These are phyloP conservation scores for Nysson spinosus DNA, from an alignment of 2,888 invertebrate genomes.

Conservation along the genomic window DNA sequence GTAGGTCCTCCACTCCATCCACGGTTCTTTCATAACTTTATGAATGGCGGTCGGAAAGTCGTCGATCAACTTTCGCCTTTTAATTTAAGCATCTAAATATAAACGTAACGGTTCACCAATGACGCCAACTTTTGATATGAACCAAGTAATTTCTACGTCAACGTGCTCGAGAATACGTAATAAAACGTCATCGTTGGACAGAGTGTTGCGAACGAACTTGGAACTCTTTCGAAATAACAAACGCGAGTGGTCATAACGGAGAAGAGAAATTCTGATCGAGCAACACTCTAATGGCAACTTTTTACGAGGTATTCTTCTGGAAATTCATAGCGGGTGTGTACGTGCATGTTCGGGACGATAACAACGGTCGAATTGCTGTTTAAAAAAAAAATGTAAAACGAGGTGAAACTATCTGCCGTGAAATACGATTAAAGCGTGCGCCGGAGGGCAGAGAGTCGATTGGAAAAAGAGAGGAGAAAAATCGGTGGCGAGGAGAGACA, in stretches of 20 bases:
- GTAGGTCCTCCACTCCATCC: too few species aligned
- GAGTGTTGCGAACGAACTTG: too few species aligned
- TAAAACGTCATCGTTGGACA: too few species aligned
- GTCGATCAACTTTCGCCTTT: too few species aligned
- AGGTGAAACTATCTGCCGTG: slow-evolving; percentile 51
- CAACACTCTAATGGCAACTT: slow-evolving; percentile 50
- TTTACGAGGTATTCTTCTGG: slow-evolving; percentile 16
- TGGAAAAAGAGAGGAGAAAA: not conserved
- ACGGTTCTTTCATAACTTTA: too few species aligned
- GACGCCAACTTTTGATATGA: too few species aligned
- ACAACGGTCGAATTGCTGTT: slow-evolving; percentile 39
- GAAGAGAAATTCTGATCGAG: slow-evolving; percentile 36
- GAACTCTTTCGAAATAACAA: too few species aligned
- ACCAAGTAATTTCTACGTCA: too few species aligned
- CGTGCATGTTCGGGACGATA: slow-evolving; percentile 43
- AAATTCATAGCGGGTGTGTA: slow-evolving; percentile 10
- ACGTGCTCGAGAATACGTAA: too few species aligned
- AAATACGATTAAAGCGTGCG: slow-evolving; percentile 62
- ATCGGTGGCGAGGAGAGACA: slow-evolving; percentile 1
- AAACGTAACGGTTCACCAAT: too few species aligned
- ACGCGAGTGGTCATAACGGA: not conserved
- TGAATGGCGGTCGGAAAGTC: too few species aligned
- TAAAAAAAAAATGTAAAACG: slow-evolving; percentile 25
- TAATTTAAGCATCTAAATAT: too few species aligned
- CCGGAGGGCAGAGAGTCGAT: slow-evolving; percentile 17